phyloP scores from a whole-genome alignment of 2,888 invertebrate species.

The Nomada goodeniana region DNA sequence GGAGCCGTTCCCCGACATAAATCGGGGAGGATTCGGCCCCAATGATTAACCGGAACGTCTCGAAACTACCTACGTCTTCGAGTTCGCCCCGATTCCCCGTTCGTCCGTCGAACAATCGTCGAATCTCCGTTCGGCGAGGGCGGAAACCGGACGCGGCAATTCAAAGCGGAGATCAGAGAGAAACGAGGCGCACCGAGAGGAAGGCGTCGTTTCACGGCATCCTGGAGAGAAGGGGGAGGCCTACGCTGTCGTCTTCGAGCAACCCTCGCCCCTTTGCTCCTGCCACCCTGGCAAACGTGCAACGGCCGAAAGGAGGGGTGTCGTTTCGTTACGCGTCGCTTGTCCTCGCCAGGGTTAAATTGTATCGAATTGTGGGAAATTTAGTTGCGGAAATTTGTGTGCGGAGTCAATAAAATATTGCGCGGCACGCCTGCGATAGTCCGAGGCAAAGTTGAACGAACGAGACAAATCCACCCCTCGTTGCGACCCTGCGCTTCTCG shows the following conservation, averaged over 20 bases:
- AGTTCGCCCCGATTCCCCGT: neutral
- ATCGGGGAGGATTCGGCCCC: neutral
- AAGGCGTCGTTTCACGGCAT: conserved; percentile 37
- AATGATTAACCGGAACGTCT: neutral
- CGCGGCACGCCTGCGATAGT: too few relatives aligned
- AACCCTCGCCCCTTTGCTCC: conserved; percentile 7
- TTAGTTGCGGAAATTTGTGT: too few relatives aligned
- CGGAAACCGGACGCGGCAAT: conserved; percentile 28
- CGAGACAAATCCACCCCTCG: too few relatives aligned
- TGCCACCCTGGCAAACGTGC: neutral
- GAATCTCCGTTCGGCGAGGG: conserved; percentile 8
- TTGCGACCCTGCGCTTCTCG: too few relatives aligned
- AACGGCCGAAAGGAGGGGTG: neutral
- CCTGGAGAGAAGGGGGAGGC: conserved; percentile 20
- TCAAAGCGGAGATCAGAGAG: conserved; percentile 50
- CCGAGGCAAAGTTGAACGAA: too few relatives aligned
- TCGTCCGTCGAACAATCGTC: conserved; percentile 18
- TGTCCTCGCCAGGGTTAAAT: conserved; percentile 1
- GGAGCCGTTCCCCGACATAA: neutral
- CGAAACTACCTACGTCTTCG: neutral
- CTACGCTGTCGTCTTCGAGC: conserved; percentile 23
- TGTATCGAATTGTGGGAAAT: too few relatives aligned
- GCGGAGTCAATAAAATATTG: too few relatives aligned
- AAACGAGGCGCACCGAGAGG: conserved; percentile 23
- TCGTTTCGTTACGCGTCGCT: conserved; percentile 39